Evolutionary conservation across 2,797 vertebrate genomes (phyloP), one percentile per base, ranked within the genome.

Genomic region (Paramormyrops hopkinsi): DNA sequence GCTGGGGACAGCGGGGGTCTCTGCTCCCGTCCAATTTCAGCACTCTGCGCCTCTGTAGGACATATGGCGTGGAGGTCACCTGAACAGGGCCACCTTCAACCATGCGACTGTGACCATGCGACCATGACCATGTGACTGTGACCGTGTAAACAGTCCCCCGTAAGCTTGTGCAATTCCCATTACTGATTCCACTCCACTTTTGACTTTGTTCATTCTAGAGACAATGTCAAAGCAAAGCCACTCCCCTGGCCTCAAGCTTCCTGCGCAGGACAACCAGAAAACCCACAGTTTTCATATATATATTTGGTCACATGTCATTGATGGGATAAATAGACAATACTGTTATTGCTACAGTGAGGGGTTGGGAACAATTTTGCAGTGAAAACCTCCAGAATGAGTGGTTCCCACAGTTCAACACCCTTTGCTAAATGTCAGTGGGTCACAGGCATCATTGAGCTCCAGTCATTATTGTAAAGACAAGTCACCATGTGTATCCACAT

Each of bases 61-160:
- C 87, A 88, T 88, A 69, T 88, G 87, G 87, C 2, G n/a, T 8
- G 59, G 41, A 50, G 59, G 41, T 65, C n/a, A 65, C 59, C 87
- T 88, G 33, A 65, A 88, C 56, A 5, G 87, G 56, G 87, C 87
- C 87, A 65, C 87, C 56, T 65, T 69, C 44, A 22, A 50, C 9
- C 37, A 65, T n/a, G 37, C 1, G 6, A 65, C 48, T 8, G 84
- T 37, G 41, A n/a, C 86, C 33, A 62, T 19, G 33, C 4, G 6
- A 65, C 48, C 7, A 29, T 37, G 37, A 37, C 54, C 37, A n/a
- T 53, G 14, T 53, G 5, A 62, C 46, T 14, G 84, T 33, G 22
- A 44, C 87, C 1, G 9, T 65, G 25, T 29, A 65, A 65, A 65
- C 62, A 37, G 14, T 41, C 50, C 33, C 33, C 53, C 6, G 17